These are phyloP conservation scores for Mesochorus sp. DNA, from an alignment of 2,888 invertebrate species.

Conservation along the genomic window DNA sequence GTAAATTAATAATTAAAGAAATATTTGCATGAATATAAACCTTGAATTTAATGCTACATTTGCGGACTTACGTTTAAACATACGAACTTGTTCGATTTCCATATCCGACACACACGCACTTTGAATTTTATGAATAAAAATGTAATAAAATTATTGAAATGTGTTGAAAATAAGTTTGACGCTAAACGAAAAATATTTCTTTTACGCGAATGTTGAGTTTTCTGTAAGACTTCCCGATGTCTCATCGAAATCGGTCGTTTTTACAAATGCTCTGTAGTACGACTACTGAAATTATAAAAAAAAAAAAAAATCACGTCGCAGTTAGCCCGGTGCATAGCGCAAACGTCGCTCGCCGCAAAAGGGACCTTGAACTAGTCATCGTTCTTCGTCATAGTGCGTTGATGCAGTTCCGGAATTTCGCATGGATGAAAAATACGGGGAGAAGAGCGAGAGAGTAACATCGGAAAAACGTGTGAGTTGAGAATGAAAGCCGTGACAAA, in stretches of 20 bases:
- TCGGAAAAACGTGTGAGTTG: slow-evolving; percentile 23
- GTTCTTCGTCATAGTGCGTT: not conserved
- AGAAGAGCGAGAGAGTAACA: not conserved
- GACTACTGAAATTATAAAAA: slow-evolving; percentile 4
- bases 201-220: not conserved
- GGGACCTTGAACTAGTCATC: slow-evolving; percentile 42
- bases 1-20: too few species aligned
- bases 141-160: not conserved
- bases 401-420: not conserved
- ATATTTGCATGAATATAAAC: too few species aligned
- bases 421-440: not conserved
- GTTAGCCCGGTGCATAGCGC: slow-evolving; percentile 20
- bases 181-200: not conserved
- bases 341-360: slow-evolving; percentile 37
- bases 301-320: slow-evolving; percentile 40
- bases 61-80: slow-evolving; percentile 4
- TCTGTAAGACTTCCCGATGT: not conserved
- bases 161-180: not conserved
- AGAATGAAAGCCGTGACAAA: slow-evolving; percentile 64
- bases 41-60: not conserved
- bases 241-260: slow-evolving; percentile 32
- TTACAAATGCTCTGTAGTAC: slow-evolving; percentile 5
- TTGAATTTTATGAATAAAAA: not conserved
- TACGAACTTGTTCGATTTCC: slow-evolving; percentile 1
- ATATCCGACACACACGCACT: not conserved